These are phyloP conservation scores for Aplochiton taeniatus DNA, from an alignment of 2,797 vertebrate genomes.

Conservation along the genomic window DNA sequence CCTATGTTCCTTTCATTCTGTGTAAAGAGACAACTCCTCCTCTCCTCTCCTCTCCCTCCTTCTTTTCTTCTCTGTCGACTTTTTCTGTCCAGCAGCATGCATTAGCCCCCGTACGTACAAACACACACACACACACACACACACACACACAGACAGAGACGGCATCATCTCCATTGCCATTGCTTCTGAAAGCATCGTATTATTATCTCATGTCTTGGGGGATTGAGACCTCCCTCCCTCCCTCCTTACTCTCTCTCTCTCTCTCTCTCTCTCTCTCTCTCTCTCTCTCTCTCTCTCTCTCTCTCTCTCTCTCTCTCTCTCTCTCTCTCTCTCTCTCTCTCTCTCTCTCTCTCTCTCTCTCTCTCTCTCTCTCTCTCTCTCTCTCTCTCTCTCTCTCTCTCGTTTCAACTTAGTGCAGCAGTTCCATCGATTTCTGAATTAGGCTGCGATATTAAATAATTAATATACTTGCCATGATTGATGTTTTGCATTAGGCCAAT, in stretches of 20 bases:
- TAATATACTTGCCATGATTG: conserved; percentile 99
- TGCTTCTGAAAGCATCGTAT: too few species aligned
- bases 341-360: conserved; percentile 74
- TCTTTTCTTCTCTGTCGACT: too few species aligned
- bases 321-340: conserved; percentile 73
- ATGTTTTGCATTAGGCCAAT: conserved; percentile 99
- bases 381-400: conserved; percentile 36
- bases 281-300: conserved; percentile 59
- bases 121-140: too few species aligned
- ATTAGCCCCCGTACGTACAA: too few species aligned
- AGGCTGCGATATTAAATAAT: conserved; percentile 99
- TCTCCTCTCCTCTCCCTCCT: too few species aligned
- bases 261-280: conserved; percentile 23
- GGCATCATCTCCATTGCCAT: too few species aligned
- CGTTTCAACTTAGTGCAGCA: conserved; percentile 53
- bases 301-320: conserved; percentile 2
- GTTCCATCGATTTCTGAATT: conserved; percentile 98
- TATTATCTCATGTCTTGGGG: too few species aligned
- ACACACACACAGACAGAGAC: too few species aligned
- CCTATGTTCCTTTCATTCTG: too few species aligned
- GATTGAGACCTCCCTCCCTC: neutral
- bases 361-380: conserved; percentile 62
- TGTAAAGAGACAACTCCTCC: too few species aligned
- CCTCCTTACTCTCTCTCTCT: conserved; percentile 33
- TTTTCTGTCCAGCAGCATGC: too few species aligned